Evolutionary conservation across 2,113 vertebrate species (phyloP), one percentile per base, ranked within the genome.

Genomic region (Orthochromis malagaraziensis): DNA sequence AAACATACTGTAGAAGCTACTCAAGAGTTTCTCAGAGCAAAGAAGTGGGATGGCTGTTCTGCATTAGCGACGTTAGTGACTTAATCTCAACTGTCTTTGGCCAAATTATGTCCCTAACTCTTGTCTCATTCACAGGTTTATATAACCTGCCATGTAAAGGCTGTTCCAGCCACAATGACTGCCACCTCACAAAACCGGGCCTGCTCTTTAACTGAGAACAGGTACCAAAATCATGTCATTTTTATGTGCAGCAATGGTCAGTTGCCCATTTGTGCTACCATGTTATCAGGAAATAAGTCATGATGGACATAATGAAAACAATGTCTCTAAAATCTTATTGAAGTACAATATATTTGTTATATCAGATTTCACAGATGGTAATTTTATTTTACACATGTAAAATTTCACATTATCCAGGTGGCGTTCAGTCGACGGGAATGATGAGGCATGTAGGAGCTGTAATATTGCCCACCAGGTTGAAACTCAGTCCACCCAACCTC

Each of bases 391-490:
- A 49, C 75, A 13, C 17, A 14, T 16, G 3, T 19, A 16, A 14
- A n/a, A 12, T 24, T 24, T 1, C 35, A 40, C 21, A n/a, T n/a
- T 49, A 17, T 87, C 19, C 81, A 96, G 96, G 40, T 96, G 96
- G 96, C 12, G 45, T 53, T 96, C 96, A 4, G 83, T 89, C 4
- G 96, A 96, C 9, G 95, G 95, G n/a, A 89, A 90, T n/a, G 87
- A 96, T 45, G 33, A 92, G 12, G 89, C 47, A 1, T 96, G 96
- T 38, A 85, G 57, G 81, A 93, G 80, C 84, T 96, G 96, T 45
- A 84, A 92, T 11, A 2, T 77, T 19, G 55, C 68, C 13, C 49
- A 86, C 13, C 45, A 3, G 8, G 5, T 2, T 35, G 75, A 77
- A 17, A 68, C 79, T 38, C 38, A 10, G 11, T 16, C 42, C 7